These are phyloP conservation scores for Drosophila lowei DNA, from an alignment of 1,140 invertebrate genomes.

Conservation along the genomic window DNA sequence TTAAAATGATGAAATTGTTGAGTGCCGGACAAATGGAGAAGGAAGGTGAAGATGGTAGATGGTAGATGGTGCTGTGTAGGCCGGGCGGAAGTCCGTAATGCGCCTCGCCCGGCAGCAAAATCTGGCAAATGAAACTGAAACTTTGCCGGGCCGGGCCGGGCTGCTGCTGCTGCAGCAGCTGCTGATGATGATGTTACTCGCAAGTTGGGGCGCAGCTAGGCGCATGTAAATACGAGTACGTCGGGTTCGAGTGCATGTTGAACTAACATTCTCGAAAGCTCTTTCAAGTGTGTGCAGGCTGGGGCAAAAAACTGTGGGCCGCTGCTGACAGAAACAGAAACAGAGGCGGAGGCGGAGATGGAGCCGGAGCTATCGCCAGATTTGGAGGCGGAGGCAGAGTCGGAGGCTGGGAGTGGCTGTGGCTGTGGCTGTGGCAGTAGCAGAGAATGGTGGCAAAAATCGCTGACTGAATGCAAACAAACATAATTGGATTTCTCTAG, in stretches of 20 bases:
- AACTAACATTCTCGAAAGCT: conserved; percentile 76
- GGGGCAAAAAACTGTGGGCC: conserved; percentile 31
- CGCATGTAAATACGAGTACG: conserved; percentile 64
- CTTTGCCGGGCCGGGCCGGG: conserved; percentile 25
- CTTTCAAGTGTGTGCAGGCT: conserved; percentile 71
- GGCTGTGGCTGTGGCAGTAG: background rate
- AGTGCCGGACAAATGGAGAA: conserved; percentile 42
- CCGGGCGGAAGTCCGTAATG: conserved; percentile 6
- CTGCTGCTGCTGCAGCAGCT: conserved; percentile 13
- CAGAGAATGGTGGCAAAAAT: conserved; percentile 59
- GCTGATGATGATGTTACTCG: conserved; percentile 37
- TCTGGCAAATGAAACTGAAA: conserved; percentile 50
- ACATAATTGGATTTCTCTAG: conserved; percentile 82
- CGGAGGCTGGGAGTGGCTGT: background rate
- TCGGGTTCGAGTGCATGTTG: conserved; percentile 74
- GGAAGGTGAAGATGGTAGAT: conserved; percentile 24
- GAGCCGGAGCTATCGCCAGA: background rate
- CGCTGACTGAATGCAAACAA: conserved; percentile 82
- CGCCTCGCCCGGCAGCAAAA: conserved; percentile 16
- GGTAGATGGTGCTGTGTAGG: background rate
- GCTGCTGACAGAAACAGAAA: conserved; percentile 28
- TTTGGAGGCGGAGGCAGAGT: no score
- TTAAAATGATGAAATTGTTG: conserved; percentile 74
- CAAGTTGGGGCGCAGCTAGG: conserved; percentile 49
- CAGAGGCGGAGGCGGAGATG: conserved; percentile 18